Evolutionary conservation across 2,888 invertebrate genomes (phyloP).

Genomic region (Frankliniella intonsa): DNA sequence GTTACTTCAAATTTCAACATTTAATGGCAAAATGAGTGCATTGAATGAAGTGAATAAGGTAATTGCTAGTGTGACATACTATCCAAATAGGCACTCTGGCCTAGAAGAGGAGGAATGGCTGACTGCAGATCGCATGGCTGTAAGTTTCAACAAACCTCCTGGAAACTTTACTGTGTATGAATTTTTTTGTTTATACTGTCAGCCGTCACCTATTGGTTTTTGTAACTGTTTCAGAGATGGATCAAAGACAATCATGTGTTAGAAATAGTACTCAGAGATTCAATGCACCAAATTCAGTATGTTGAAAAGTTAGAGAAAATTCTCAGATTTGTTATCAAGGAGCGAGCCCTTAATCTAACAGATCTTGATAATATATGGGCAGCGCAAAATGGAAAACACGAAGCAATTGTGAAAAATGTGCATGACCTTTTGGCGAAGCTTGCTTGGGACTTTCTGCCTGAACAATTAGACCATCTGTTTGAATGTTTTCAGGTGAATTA

Average conservation of each 20-base stretch:
- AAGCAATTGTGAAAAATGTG: slow-evolving; percentile 96
- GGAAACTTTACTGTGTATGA: slow-evolving; percentile 1
- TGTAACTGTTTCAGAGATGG: slow-evolving; percentile 63
- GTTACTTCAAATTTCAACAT: slow-evolving; percentile 91
- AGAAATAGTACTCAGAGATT: slow-evolving; percentile 91
- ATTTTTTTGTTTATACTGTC: slow-evolving; percentile 27
- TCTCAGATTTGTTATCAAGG: slow-evolving; percentile 93
- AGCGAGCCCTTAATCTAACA: slow-evolving; percentile 77
- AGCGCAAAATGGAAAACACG: slow-evolving; percentile 95
- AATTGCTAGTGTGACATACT: slow-evolving; percentile 83
- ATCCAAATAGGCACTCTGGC: slow-evolving; percentile 68
- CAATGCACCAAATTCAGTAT: slow-evolving; percentile 94
- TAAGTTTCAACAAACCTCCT: slow-evolving; percentile 50
- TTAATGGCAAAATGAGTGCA: slow-evolving; percentile 99
- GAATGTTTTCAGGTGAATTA: slow-evolving; percentile 84
- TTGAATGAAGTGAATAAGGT: slow-evolving; percentile 97
- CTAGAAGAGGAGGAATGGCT: slow-evolving; percentile 86
- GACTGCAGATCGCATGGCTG: slow-evolving; percentile 90
- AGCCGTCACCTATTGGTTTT: not conserved
- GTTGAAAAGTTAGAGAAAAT: slow-evolving; percentile 97
- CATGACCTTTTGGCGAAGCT: slow-evolving; percentile 93
- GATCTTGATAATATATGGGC: slow-evolving; percentile 96
- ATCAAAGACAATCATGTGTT: slow-evolving; percentile 92
- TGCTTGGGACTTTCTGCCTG: slow-evolving; percentile 97
- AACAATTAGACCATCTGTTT: slow-evolving; percentile 94